Conservation (phyloP, 2,797 vertebrate genomes). For the Pyrrhura leucotis region DNA sequence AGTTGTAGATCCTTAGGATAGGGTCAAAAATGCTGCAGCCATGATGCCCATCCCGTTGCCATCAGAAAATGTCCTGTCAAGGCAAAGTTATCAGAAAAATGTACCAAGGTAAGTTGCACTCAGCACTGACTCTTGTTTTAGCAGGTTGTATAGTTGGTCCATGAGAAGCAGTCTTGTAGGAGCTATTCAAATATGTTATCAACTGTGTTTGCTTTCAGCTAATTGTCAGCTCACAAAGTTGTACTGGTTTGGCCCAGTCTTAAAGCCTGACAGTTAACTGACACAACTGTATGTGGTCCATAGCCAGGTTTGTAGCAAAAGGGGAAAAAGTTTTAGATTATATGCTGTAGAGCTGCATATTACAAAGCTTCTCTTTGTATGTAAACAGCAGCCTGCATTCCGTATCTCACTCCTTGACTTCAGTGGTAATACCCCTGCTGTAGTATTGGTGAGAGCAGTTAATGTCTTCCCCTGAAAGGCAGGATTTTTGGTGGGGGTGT, state of each 20-base stretch:
- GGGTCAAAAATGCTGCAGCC: constrained; percentile 50
- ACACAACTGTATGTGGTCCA: background rate
- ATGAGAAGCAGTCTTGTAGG: background rate
- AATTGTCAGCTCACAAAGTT: background rate
- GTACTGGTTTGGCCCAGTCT: background rate
- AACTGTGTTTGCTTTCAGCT: background rate
- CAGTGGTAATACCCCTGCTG: background rate
- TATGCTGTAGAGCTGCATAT: background rate
- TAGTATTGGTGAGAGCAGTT: background rate
- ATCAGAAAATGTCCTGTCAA: constrained; percentile 49
- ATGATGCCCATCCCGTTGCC: constrained; percentile 34
- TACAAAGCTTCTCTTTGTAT: background rate
- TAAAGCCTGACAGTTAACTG: background rate
- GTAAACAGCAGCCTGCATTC: background rate
- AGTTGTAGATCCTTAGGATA: constrained; percentile 5
- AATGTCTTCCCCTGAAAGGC: background rate
- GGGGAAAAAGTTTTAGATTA: background rate
- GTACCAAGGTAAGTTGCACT: constrained; percentile 22
- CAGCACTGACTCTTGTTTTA: constrained; percentile 13
- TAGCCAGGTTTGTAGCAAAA: background rate
- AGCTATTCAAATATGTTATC: background rate
- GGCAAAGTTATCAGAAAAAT: constrained; percentile 5
- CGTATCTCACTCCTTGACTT: background rate
- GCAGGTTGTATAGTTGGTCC: background rate
- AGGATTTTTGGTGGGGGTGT: background rate